A percentile compares a stretch with the other conserved stretches of the same genome.
Evolutionary conservation across 2,888 invertebrate species (phyloP).

Genomic region (Zygaena filipendulae): DNA sequence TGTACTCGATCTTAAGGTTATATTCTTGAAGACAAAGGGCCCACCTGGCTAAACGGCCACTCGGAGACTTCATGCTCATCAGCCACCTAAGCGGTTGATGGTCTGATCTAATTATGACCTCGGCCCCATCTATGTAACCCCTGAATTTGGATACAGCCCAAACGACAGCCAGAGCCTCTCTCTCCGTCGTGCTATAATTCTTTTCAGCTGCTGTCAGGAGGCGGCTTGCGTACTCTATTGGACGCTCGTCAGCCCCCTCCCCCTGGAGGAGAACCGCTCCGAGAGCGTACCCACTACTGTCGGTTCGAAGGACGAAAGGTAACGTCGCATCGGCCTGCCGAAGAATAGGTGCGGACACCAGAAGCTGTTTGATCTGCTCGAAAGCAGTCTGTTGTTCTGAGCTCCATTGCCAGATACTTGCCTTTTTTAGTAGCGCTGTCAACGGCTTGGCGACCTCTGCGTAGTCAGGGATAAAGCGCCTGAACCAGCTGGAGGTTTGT

Average conservation of each 20-base stretch:
- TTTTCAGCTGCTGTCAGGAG: conserved; percentile 22
- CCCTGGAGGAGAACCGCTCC: conserved; percentile 18
- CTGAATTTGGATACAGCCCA: conserved; percentile 29
- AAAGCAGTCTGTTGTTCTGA: background rate
- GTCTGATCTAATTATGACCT: conserved; percentile 28
- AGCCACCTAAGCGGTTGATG: conserved; percentile 41
- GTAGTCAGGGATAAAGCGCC: conserved; percentile 19
- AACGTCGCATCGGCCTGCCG: conserved; percentile 16
- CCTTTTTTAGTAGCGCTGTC: conserved; percentile 18
- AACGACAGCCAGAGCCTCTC: conserved; percentile 28
- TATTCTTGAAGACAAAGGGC: conserved; percentile 29
- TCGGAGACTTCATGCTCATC: conserved; percentile 27
- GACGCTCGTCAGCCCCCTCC: conserved; percentile 13
- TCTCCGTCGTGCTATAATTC: conserved; percentile 29
- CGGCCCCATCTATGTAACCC: conserved; percentile 30
- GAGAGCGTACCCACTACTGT: conserved; percentile 20
- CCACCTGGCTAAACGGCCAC: conserved; percentile 40
- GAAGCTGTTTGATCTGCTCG: background rate
- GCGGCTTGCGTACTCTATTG: conserved; percentile 18
- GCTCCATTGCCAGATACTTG: conserved; percentile 14
- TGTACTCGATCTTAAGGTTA: conserved; percentile 28
- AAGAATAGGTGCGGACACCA: conserved; percentile 7
- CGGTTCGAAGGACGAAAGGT: conserved; percentile 18
- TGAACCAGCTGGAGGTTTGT: conserved; percentile 21
- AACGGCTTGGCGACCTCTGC: conserved; percentile 17